Evolutionary conservation across 2,888 invertebrate genomes (phyloP), one percentile per base, ranked within the genome.

Genomic region (Resseliella maxima): DNA sequence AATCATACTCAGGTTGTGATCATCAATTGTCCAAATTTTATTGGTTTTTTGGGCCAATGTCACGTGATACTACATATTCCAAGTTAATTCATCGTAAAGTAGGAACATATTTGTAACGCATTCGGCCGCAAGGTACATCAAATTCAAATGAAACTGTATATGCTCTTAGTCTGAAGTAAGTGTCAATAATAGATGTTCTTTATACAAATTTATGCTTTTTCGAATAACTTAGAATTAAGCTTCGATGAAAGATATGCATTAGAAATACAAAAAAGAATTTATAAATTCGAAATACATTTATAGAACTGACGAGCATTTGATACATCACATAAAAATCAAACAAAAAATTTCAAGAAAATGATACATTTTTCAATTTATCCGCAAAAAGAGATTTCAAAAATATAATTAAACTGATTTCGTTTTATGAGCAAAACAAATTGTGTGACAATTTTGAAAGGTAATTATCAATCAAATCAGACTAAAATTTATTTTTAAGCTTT

Each of bases 401-500:
- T 90, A 94, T 98, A 88, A 96, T 98, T 88, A 98, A 98, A 90
- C 93, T 99, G 88, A 95, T 99, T 88, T 95, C 96, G 88, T 98
- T 97, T 92, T 99, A 99, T 92, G 97, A 98, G 91, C 94, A 95
- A 88, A 95, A 96, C 89, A 97, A 97, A 90, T 93, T 99, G 88
- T 94, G 95, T 0, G 98, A 98, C 92, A 98, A 98, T 92, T 99
- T 99, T 91, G 95, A 95, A 86, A 95, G 95, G 95, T 95, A 91
- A 91, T 89, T 21, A 31, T 6, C 0, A 50, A 83, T 83, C n/a
- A 24, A n/a, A 24, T 83, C 5, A 54, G 85, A 24, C 85, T 54
- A 81, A 27, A 5, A 41, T 8, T 18, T 6, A 83, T 36, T 83
- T 10, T 83, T n/a, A 36, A 15, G 35, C 21, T 86, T 27, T 35